phyloP scores from a whole-genome alignment of 2,797 vertebrate genomes.

The Propithecus deckenii region DNA sequence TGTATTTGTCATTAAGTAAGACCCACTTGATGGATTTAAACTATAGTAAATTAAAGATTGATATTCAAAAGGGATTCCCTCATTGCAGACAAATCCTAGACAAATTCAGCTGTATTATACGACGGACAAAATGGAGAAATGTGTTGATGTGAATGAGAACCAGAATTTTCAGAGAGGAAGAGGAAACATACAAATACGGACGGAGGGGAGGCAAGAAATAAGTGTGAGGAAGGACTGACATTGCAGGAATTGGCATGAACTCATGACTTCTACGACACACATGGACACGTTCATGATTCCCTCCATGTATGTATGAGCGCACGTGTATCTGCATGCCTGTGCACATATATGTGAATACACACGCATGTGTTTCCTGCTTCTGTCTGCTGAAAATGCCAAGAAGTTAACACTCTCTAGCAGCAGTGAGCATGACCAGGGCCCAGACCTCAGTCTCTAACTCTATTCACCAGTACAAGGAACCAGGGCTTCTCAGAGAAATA shows the following conservation, averaged over 20 bases:
- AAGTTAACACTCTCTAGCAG: not conserved
- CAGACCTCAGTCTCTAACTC: not conserved
- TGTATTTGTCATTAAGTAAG: not conserved
- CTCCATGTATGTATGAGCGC: not conserved
- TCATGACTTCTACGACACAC: not conserved
- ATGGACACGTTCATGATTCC: not conserved
- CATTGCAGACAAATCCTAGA: not conserved
- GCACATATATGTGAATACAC: not conserved
- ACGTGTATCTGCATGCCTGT: not conserved
- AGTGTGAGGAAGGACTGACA: not conserved
- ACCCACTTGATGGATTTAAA: not conserved
- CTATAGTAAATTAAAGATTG: not conserved
- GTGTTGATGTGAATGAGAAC: not conserved
- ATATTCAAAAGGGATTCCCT: not conserved
- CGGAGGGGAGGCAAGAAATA: not conserved
- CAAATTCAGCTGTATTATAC: not conserved
- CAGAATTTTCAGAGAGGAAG: slow-evolving; percentile 8
- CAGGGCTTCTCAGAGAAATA: not conserved
- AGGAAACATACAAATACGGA: not conserved
- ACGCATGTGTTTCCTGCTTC: not conserved
- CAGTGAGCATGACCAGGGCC: too few relatives aligned
- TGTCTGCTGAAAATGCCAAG: not conserved
- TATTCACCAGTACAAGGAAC: not conserved
- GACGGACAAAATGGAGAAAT: not conserved
- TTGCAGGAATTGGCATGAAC: not conserved